Evolutionary conservation across 2,113 vertebrate species (phyloP), one percentile per base, ranked within the genome.

Genomic region (Notechis scutatus): DNA sequence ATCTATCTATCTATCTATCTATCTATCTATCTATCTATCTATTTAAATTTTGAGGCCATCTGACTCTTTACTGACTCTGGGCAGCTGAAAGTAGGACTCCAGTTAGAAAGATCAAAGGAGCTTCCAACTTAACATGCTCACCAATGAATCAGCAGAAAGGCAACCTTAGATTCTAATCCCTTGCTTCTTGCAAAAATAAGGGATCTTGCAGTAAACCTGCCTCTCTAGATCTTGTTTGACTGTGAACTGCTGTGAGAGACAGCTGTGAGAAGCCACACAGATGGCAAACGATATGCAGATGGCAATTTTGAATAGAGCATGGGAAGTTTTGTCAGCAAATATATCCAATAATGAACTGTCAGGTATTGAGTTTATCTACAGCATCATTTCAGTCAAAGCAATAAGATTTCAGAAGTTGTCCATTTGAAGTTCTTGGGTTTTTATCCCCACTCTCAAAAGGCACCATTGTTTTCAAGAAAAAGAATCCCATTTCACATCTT

Each of bases 391-490:
- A 91, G 91, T 92, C 90, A 85, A 95, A 92, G 61, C 85, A 94
- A 89, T 94, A 95, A 94, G 52, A 90, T 88, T 89, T 23, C 91
- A 18, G 81, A 1, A 81, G 94, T 94, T 94, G n/a, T 89, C 89
- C 14, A 26, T 92, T 88, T 94, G 92, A 93, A 94, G 90, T 92
- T 94, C 94, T 91, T 95, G 50, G 42, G 94, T 97, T 50, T 47
- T 47, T 23, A 1, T 2, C 5, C 18, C 18, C 10, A 6, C 50
- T 96, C 87, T 93, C 55, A 94, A 93, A 94, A 94, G 90, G 47
- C 57, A 90, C 94, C 95, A 97, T 97, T 96, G 52, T 47, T 96
- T 96, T 97, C 74, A 92, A 90, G 92, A 94, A 96, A 57, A 47
- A 92, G 29, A 93, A 11, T 24, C 74, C 94, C 93, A 95, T 95